These are phyloP conservation scores for Rotaria sp. DNA, from an alignment of 2,888 invertebrate species.

Conservation along the genomic window DNA sequence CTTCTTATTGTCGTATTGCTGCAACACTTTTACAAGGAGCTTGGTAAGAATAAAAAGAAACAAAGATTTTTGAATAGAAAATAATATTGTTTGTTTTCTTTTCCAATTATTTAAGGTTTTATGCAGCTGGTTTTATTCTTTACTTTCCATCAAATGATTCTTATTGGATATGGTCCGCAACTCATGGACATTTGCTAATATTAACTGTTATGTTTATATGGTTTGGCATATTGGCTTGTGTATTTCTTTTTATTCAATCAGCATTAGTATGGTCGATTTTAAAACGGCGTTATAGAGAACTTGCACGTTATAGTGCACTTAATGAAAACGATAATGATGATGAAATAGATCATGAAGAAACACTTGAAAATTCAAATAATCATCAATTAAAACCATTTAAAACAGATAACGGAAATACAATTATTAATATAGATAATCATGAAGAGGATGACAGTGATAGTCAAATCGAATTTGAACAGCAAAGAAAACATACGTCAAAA, in stretches of 20 bases:
- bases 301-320: constrained; percentile 12
- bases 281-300: background rate
- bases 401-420: background rate
- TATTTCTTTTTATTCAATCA: background rate
- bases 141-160: constrained; percentile 54
- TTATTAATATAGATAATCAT: background rate
- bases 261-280: background rate
- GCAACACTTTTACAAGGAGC: constrained; percentile 58
- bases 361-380: constrained; percentile 7
- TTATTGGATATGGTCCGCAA: constrained; percentile 46
- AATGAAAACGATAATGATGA: background rate
- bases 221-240: background rate
- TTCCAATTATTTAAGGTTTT: background rate
- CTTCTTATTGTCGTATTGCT: constrained; percentile 44
- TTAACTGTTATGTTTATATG: constrained; percentile 20
- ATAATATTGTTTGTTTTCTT: background rate
- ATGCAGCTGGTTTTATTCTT: constrained; percentile 56
- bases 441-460: background rate
- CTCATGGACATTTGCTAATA: constrained; percentile 31
- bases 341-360: background rate
- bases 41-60: constrained; percentile 56
- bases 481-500: background rate
- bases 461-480: constrained; percentile 25
- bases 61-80: background rate
- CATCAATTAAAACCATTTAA: background rate